Base-by-base conservation (phyloP, 2,888 invertebrate genomes). In the Norana najaformis region DNA sequence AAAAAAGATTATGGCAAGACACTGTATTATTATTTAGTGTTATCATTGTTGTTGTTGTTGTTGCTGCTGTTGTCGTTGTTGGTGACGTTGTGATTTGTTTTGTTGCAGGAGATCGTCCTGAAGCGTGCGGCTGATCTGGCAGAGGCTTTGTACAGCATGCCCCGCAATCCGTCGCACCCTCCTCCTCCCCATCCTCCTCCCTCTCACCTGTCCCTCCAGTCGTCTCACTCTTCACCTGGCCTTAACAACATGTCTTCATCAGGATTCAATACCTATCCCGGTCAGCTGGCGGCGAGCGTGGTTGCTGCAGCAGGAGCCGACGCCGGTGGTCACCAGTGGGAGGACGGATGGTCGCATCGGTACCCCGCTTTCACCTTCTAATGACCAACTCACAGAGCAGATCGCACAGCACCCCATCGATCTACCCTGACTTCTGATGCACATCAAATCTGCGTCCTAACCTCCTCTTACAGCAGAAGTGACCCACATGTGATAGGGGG, bases 101-200 rank as follows among this genome's bases (percentile, higher is more conserved):
- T 90, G 91, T 92, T 93, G 14, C 93, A 97, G 96, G 99, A 99
- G 96, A 98, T 99, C 93, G 98, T 99, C 91, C 95, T 99, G 92
- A 99, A 99, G 95, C 96, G 99, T 94, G 99, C 99, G n/a, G 99
- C 99, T 0, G 99, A 99, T 95, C 95, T 99, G 90, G 99, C 99
- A 0, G 99, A 99, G 95, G 99, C 98, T 0, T 95, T 99, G 90
- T 99, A 99, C 96, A 98, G 97, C 92, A 98, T 98, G 98, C 98
- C 98, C 14, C 91, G 94, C 69, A 94, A 94, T 91, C 94, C 93
- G 36, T 94, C 94, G 92, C 97, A 97, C 95, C 94, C 96, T 92
- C 94, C 96, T 91, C 96, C 96, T 89, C 95, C 96, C 83, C 94
- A 96, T 1, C 96, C 96, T 18, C 95, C 96, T 11, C 93, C 95